phyloP scores from a whole-genome alignment of 1,140 invertebrate species.

The Drosophila sulfurigaster region DNA sequence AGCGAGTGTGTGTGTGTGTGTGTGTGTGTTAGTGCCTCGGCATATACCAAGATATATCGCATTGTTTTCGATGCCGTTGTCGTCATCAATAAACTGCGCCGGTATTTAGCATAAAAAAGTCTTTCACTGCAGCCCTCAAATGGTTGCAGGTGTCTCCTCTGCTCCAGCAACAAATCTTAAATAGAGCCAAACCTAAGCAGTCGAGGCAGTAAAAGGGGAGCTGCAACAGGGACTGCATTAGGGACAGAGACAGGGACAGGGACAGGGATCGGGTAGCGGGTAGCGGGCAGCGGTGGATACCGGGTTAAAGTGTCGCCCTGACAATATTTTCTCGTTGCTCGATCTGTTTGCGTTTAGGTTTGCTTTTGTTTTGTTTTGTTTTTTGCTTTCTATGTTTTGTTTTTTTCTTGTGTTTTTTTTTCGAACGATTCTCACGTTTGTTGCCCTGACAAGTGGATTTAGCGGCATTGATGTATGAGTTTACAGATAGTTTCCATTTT shows the following conservation, averaged over 20 bases:
- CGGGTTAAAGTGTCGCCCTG: conserved; percentile 74
- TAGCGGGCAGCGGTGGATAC: conserved; percentile 10
- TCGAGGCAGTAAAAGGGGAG: conserved; percentile 17
- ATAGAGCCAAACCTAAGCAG: conserved; percentile 46
- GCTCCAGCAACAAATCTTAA: conserved; percentile 66
- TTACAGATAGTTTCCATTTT: conserved; percentile 76
- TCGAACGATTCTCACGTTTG: conserved; percentile 78
- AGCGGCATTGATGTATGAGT: conserved; percentile 81
- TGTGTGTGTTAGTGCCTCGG: not conserved
- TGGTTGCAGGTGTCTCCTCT: conserved; percentile 66
- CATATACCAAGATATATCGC: conserved; percentile 51
- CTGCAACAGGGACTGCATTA: not conserved
- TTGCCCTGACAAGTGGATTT: conserved; percentile 80
- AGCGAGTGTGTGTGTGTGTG: not conserved
- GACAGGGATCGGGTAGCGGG: not conserved
- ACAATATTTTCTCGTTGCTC: conserved; percentile 73
- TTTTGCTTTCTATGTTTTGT: conserved; percentile 37
- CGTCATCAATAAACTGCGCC: conserved; percentile 76
- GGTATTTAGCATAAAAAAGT: conserved; percentile 83
- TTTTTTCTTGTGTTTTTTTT: conserved; percentile 24
- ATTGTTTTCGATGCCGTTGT: conserved; percentile 71
- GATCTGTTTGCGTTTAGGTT: conserved; percentile 65
- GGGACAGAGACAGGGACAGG: not conserved
- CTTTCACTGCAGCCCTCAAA: conserved; percentile 69
- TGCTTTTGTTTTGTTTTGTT: conserved; percentile 54